phyloP scores from a whole-genome alignment of 2,797 vertebrate genomes.

The Sebastes aleutianus region DNA sequence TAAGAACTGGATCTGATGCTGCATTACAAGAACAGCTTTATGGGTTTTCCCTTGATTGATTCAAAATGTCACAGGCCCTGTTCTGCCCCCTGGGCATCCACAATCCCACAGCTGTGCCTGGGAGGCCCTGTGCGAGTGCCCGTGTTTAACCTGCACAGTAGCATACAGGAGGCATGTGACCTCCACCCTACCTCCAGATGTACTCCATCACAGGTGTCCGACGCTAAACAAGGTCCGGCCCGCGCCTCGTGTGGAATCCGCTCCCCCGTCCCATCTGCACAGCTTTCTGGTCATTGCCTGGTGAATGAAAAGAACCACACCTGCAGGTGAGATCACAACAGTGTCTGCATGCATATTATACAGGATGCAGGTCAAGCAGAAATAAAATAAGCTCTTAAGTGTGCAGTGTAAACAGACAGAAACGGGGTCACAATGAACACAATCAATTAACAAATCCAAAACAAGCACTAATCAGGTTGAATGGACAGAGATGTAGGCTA shows the following conservation, averaged over 20 bases:
- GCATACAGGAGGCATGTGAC: constrained; percentile 63
- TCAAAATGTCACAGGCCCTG: constrained; percentile 60
- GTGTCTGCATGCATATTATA: constrained; percentile 39
- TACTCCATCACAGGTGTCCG: constrained; percentile 55
- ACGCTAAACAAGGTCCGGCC: background rate
- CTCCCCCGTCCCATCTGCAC: background rate
- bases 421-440: constrained; percentile 70
- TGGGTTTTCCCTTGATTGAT: constrained; percentile 59
- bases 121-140: constrained; percentile 46
- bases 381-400: constrained; percentile 51
- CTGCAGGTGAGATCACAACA: constrained; percentile 47
- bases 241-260: constrained; percentile 30
- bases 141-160: constrained; percentile 50
- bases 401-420: constrained; percentile 57
- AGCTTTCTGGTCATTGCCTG: background rate
- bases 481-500: constrained; percentile 59
- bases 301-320: constrained; percentile 33
- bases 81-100: constrained; percentile 65
- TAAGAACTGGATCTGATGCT: constrained; percentile 58
- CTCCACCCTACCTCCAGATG: constrained; percentile 55
- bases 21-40: constrained; percentile 53
- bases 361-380: constrained; percentile 59
- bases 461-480: constrained; percentile 64
- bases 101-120: constrained; percentile 66
- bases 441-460: constrained; percentile 74